Conservation (phyloP, 37 sponge, comb jelly and placozoan genomes). For the Chondrosia reniformis region DNA sequence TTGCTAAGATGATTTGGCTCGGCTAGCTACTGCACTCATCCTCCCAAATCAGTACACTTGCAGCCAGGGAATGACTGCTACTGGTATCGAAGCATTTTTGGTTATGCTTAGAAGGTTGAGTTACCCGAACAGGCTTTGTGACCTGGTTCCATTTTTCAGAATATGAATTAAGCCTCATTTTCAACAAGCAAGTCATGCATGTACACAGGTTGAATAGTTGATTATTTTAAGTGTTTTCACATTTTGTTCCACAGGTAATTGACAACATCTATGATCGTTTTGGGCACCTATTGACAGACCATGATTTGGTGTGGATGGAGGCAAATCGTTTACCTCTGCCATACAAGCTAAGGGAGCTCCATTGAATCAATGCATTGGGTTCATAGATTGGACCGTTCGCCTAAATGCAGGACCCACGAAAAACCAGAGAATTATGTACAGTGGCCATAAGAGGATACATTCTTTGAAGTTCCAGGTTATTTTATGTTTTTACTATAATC, state of each 20-base stretch:
- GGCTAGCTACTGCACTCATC: neutral
- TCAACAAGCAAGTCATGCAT: neutral
- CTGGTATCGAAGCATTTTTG: conserved; percentile 4
- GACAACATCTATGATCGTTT: conserved; percentile 11
- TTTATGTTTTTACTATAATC: neutral
- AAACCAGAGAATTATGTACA: conserved; percentile 15
- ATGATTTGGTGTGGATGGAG: neutral
- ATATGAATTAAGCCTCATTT: neutral
- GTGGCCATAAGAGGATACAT: conserved; percentile 7
- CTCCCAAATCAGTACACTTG: neutral
- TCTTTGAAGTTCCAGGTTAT: conserved; percentile 21
- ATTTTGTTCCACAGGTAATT: neutral
- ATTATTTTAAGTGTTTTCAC: neutral
- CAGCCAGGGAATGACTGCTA: neutral
- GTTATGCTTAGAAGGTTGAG: neutral
- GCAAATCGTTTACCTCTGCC: neutral
- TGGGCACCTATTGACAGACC: conserved; percentile 1
- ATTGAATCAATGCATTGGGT: neutral
- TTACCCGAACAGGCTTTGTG: conserved; percentile 13
- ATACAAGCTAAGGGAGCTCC: conserved; percentile 12
- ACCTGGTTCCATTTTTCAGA: conserved; percentile 12
- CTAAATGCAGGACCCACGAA: neutral
- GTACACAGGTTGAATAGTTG: neutral
- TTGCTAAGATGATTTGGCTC: neutral
- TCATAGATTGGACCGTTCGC: conserved; percentile 8